These are phyloP conservation scores for Palloptera scutellata DNA, from an alignment of 2,888 invertebrate species.

Conservation along the genomic window DNA sequence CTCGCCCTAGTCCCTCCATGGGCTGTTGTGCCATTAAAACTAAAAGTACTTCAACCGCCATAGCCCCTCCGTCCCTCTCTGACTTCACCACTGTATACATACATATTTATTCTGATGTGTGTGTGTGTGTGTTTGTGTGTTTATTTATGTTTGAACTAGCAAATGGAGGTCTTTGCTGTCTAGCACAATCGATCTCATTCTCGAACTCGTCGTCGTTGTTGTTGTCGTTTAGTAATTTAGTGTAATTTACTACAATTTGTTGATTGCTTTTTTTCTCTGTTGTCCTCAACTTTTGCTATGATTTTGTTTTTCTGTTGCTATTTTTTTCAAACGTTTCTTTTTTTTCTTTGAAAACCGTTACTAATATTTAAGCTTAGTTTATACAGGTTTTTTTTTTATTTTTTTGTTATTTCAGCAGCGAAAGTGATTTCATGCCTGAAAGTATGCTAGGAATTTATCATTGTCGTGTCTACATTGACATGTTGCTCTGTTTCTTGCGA, in stretches of 20 bases:
- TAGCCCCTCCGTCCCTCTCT: too few species aligned
- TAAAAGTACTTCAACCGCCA: too few species aligned
- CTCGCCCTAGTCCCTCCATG: too few species aligned
- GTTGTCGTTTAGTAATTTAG: slow-evolving; percentile 22
- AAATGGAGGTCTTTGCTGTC: background rate
- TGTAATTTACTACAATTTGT: slow-evolving; percentile 38
- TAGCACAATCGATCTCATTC: background rate
- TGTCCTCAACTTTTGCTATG: too few species aligned
- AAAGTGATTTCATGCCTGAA: background rate
- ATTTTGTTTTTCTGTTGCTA: background rate
- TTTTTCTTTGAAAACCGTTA: background rate
- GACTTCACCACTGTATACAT: too few species aligned
- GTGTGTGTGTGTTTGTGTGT: too few species aligned
- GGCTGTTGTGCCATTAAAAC: too few species aligned
- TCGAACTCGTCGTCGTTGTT: slow-evolving; percentile 21
- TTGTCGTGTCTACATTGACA: slow-evolving; percentile 52
- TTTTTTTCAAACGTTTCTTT: background rate
- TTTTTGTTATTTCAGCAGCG: background rate
- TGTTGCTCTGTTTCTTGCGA: slow-evolving; percentile 17
- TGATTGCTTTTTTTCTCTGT: slow-evolving; percentile 32
- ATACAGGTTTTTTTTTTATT: too few species aligned
- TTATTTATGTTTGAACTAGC: too few species aligned
- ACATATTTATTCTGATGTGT: too few species aligned
- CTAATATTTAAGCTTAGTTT: background rate
- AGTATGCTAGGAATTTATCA: slow-evolving; percentile 46